Percentiles rank a stretch among this genome's conserved stretches.
Evolutionary conservation across 1,140 invertebrate genomes (phyloP).

Genomic region (Parasteatoda tepidariorum): DNA sequence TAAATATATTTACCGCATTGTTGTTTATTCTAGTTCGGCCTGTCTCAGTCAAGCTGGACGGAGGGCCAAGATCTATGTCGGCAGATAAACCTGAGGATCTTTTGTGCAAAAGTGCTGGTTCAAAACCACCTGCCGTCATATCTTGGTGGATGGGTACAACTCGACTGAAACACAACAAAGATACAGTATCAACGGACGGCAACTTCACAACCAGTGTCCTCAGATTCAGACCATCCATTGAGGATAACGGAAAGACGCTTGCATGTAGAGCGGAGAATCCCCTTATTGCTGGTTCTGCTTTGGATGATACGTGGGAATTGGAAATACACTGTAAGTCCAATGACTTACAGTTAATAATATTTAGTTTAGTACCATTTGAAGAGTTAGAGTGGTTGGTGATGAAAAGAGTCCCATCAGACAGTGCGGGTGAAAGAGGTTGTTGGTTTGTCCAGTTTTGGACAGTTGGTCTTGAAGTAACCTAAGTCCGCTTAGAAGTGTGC

Average conservation of each 20-base stretch:
- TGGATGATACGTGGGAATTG: slow-evolving; percentile 78
- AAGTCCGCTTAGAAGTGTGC: no score
- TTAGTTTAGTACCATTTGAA: no score
- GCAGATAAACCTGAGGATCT: slow-evolving; percentile 84
- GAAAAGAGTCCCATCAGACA: no score
- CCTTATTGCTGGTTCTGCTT: slow-evolving; percentile 76
- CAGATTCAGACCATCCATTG: slow-evolving; percentile 79
- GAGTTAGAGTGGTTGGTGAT: no score
- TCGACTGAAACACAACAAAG: slow-evolving; percentile 68
- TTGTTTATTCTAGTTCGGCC: neutral
- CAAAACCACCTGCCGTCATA: slow-evolving; percentile 82
- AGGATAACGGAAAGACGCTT: slow-evolving; percentile 83
- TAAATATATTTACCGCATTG: no score
- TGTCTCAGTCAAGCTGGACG: slow-evolving; percentile 78
- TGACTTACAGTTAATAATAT: no score
- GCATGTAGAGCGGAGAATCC: slow-evolving; percentile 85
- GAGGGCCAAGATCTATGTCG: slow-evolving; percentile 82
- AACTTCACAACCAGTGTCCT: slow-evolving; percentile 87
- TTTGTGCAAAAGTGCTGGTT: slow-evolving; percentile 84
- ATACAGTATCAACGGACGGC: slow-evolving; percentile 76
- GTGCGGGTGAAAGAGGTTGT: no score
- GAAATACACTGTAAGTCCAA: slow-evolving; percentile 75
- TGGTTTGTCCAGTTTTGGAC: no score
- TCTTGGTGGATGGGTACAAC: slow-evolving; percentile 85
- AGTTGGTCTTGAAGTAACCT: no score